Percentiles rank a stretch among this genome's conserved stretches.
Conservation (phyloP, 2,797 vertebrate genomes). For the Distichodus sexfasciatus region DNA sequence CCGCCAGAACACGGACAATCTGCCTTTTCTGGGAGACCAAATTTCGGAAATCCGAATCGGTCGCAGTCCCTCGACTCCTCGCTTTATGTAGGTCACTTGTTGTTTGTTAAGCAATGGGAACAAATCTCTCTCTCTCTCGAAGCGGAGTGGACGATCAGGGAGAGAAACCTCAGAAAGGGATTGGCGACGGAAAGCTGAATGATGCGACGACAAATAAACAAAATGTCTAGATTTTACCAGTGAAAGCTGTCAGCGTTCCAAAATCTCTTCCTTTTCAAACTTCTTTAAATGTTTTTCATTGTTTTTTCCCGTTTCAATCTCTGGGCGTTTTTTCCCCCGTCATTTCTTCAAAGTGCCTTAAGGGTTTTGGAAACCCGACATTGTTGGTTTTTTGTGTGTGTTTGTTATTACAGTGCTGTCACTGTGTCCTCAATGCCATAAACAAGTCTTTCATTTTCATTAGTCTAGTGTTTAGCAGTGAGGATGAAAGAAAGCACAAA, state of each 20-base stretch:
- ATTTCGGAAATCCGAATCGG: constrained; percentile 47
- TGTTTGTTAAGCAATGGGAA: constrained; percentile 56
- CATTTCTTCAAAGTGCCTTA: constrained; percentile 71
- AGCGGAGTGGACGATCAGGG: constrained; percentile 33
- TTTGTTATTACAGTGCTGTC: constrained; percentile 11
- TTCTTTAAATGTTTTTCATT: constrained; percentile 44
- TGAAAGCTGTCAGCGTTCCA: no score
- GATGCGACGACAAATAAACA: constrained; percentile 29
- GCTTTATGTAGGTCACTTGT: constrained; percentile 44
- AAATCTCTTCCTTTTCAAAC: constrained; percentile 48
- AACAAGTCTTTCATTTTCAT: background rate
- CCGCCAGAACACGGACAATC: constrained; percentile 51
- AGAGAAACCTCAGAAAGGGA: no score
- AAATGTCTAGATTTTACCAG: background rate
- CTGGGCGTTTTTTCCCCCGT: constrained; percentile 58
- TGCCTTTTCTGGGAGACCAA: constrained; percentile 47
- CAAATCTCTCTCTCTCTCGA: constrained; percentile 38
- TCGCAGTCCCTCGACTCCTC: constrained; percentile 31
- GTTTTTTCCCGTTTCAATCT: constrained; percentile 42
- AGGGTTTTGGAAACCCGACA: constrained; percentile 53
- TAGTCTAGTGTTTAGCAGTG: background rate
- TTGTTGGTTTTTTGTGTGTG: constrained; percentile 12
- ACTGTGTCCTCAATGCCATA: background rate
- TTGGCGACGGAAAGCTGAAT: constrained; percentile 43
- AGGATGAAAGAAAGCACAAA: background rate